Evolutionary conservation across 1,140 invertebrate species (phyloP), one percentile per base, ranked within the genome.

Genomic region (Tetramorium parvispinum): DNA sequence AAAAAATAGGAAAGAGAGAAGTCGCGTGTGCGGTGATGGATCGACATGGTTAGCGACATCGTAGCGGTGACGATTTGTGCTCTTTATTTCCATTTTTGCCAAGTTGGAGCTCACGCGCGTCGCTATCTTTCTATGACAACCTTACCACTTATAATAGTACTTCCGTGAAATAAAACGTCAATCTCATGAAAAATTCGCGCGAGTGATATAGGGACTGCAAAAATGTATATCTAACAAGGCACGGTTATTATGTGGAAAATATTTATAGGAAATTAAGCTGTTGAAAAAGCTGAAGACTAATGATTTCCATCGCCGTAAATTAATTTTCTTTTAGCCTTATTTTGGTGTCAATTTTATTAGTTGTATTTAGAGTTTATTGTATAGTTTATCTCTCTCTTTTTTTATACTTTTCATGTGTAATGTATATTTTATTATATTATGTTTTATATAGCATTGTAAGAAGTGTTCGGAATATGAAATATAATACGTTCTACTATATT

Each of bases 21-120:
- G n/a, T 59, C 79, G 40, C 53, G 21, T 16, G 24, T 21, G 11
- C 18, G 73, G 43, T 73, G 86, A 85, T 85, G 75, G 81, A 88
- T 87, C 73, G 81, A 78, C 73, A 59, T 18, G 61, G 46, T 70
- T 81, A 32, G 55, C 24, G n/a, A 46, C 40, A 32, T 61, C 63
- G 46, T 6, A 53, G 18, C 46, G 76, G 37, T 63, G 63, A 88
- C 76, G 87, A 76, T 88, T 86, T 86, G 49, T 24, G 61, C 77
- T 77, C 63, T 59, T 43, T 89, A 87, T 88, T 81, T 77, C 37
- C 79, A 49, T 82, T 75, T 49, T 75, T 57, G 6, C 11, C 32
- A 75, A 77, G 66, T 57, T 82, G 37, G 51, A 75, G 51, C 59
- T 40, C 43, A 13, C 32, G 32, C 32, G 32, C 3, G 32, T 32